These are phyloP conservation scores for Drosophila niveifrons DNA, from an alignment of 2,888 invertebrate species.

Conservation along the genomic window DNA sequence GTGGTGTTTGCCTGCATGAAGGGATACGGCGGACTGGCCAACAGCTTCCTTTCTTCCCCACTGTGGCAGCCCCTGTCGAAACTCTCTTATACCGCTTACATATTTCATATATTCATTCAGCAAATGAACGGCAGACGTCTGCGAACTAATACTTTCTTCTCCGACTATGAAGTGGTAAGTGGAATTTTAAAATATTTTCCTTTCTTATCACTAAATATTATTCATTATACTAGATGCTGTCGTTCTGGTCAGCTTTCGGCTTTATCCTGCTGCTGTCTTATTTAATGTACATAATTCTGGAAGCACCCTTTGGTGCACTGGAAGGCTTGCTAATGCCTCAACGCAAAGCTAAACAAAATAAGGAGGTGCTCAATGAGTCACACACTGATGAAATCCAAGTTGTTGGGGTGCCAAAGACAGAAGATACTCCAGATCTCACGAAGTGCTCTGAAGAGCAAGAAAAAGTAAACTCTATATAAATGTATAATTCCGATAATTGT, in stretches of 20 bases:
- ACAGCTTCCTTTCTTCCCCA: slow-evolving; percentile 73
- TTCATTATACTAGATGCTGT: slow-evolving; percentile 44
- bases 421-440: background rate
- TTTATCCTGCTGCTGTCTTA: slow-evolving; percentile 45
- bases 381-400: background rate
- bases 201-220: background rate
- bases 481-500: too few relatives aligned
- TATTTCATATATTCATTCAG: slow-evolving; percentile 74
- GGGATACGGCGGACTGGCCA: slow-evolving; percentile 76
- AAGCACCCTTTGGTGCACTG: slow-evolving; percentile 55
- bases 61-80: slow-evolving; percentile 80
- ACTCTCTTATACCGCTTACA: slow-evolving; percentile 78
- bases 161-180: slow-evolving; percentile 73
- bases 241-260: slow-evolving; percentile 53
- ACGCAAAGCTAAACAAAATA: slow-evolving; percentile 1
- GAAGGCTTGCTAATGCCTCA: slow-evolving; percentile 35
- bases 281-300: slow-evolving; percentile 47
- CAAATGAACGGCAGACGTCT: slow-evolving; percentile 56
- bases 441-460: background rate
- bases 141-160: slow-evolving; percentile 67
- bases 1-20: slow-evolving; percentile 72
- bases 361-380: background rate
- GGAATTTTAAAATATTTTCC: background rate
- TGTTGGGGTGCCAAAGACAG: background rate
- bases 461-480: background rate